Conservation (phyloP, 2,113 vertebrate genomes). For the Sinocyclocheilus rhinocerous region DNA sequence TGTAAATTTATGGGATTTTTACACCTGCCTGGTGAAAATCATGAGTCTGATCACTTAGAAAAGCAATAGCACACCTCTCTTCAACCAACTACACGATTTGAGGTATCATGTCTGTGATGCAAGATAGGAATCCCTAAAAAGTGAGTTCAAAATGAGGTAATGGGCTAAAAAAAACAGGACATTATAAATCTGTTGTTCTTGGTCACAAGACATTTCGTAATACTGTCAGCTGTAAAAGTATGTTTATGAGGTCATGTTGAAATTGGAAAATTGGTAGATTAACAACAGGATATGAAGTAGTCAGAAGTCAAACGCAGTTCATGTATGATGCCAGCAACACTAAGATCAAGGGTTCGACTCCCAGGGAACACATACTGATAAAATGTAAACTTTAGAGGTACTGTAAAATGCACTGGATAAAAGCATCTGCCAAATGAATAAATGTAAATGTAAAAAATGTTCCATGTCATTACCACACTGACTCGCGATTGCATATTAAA, state of each 20-base stretch:
- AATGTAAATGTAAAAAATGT: slow-evolving; percentile 6
- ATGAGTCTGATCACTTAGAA: neutral
- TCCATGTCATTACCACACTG: neutral
- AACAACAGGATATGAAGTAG: neutral
- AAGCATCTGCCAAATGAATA: neutral
- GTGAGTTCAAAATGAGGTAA: neutral
- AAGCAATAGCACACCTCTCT: neutral
- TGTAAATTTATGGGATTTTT: neutral
- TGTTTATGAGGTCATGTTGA: neutral
- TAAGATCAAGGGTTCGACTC: neutral
- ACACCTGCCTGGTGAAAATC: neutral
- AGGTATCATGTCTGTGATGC: neutral
- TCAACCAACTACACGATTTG: neutral
- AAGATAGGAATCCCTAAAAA: neutral
- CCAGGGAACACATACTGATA: neutral
- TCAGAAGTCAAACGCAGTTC: neutral
- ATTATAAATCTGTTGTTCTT: neutral
- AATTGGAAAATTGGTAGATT: slow-evolving; percentile 9
- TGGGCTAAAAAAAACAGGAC: neutral
- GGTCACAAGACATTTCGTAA: slow-evolving; percentile 6
- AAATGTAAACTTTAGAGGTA: slow-evolving; percentile 14
- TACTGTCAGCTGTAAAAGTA: neutral
- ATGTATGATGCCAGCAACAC: neutral
- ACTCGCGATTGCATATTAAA: neutral
- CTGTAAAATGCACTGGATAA: neutral